Conservation (phyloP, 2,113 vertebrate species). For the Lanius ludovicianus region DNA sequence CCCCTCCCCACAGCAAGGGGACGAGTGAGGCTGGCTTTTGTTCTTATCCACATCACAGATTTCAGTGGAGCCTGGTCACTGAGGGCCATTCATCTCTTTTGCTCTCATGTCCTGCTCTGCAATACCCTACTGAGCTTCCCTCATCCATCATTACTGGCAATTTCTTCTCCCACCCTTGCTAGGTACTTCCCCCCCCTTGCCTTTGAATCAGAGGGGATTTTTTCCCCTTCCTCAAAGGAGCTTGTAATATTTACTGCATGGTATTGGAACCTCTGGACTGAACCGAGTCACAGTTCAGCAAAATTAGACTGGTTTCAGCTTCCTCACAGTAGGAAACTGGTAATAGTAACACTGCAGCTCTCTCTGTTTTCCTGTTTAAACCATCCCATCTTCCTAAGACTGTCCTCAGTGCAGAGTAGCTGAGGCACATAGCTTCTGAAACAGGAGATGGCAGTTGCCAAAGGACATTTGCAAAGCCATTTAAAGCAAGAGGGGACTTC, state of each 20-base stretch:
- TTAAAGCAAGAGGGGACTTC: neutral
- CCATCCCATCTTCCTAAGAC: neutral
- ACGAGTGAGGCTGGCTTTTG: neutral
- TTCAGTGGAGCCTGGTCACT: neutral
- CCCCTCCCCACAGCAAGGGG: neutral
- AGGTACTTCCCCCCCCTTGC: neutral
- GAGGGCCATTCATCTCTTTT: constrained; percentile 22
- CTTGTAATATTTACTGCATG: constrained; percentile 26
- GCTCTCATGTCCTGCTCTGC: neutral
- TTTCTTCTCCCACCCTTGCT: constrained; percentile 8
- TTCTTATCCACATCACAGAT: constrained; percentile 1
- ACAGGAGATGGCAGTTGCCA: constrained; percentile 29
- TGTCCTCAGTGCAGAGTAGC: neutral
- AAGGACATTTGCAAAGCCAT: neutral
- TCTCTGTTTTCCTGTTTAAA: constrained; percentile 33
- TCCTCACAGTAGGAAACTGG: constrained; percentile 38
- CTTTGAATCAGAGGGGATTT: neutral
- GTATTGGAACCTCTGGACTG: constrained; percentile 36
- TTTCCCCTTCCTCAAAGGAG: constrained; percentile 3
- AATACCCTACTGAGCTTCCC: constrained; percentile 15
- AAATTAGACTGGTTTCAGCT: constrained; percentile 39
- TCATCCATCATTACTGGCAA: constrained; percentile 39
- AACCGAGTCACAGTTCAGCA: constrained; percentile 48
- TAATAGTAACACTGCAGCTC: neutral
- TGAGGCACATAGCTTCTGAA: neutral